A percentile compares a stretch with the other conserved stretches of the same genome.
Evolutionary conservation across 2,113 vertebrate genomes (phyloP).

Genomic region (Passer montanus): DNA sequence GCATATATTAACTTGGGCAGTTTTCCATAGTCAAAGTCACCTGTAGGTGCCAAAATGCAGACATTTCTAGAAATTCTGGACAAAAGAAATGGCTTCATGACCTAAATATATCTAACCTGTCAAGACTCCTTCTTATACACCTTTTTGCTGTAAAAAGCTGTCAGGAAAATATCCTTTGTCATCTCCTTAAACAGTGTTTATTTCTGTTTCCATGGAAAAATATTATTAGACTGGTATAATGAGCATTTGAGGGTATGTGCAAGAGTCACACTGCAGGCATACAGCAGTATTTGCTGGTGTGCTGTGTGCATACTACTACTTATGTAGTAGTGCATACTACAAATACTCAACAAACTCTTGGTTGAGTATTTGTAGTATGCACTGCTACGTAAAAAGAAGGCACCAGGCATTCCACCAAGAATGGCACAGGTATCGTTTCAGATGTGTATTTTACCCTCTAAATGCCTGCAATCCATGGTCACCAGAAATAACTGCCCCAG

Average conservation of each 20-base stretch:
- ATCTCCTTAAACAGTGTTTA: neutral
- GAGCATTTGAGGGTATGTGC: neutral
- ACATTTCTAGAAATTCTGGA: neutral
- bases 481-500: constrained; percentile 30
- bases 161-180: neutral
- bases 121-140: neutral
- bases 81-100: neutral
- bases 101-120: neutral
- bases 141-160: neutral
- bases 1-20: neutral
- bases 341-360: no score
- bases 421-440: neutral
- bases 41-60: neutral
- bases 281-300: neutral
- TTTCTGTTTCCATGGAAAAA: neutral
- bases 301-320: no score
- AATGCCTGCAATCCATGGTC: neutral
- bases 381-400: neutral
- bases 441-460: neutral
- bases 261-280: neutral
- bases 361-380: neutral
- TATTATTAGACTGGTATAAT: neutral
- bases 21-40: neutral
- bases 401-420: neutral
- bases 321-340: no score